Base-by-base conservation (phyloP, 2,113 vertebrate genomes). In the Colistium nudipinnis region DNA sequence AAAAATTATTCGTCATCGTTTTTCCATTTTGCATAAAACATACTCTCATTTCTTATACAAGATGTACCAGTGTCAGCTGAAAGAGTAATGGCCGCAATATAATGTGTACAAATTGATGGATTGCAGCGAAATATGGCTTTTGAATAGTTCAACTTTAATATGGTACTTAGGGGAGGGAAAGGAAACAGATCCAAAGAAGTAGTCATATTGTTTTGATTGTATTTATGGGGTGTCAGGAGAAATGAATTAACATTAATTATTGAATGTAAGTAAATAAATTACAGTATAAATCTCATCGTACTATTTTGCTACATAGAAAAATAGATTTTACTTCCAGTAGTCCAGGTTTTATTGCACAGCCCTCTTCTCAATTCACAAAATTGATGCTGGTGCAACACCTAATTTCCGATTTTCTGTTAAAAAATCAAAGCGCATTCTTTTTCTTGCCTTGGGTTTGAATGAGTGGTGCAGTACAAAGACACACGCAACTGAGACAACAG, bases 401-500 rank as follows among this genome's bases (percentile, higher is more conserved):
- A 0, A 35, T 14, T 28, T 17, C 22, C 3, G 30, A 36, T 10
- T 63, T 44, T 44, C 19, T 20, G 2, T 10, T 9, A 3, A 24
- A 47, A 22, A 4, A 24, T n/a, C n/a, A n/a, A n/a, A n/a, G n/a
- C n/a, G n/a, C n/a, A n/a, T 25, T 44, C 4, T 39, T 47, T 25
- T 20, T n/a, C 30, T 68, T 3, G 62, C 64, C 74, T 63, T 35
- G 36, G 61, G 75, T 22, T 67, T 61, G 67, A 87, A 81, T 86
- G 63, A 70, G 66, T 79, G 79, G 45, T 67, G 81, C 62, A 69
- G 69, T 74, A 80, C 59, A 84, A 62, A 82, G 71, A 77, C 85
- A 90, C 78, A 69, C 80, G 85, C 86, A 85, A 80, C 71, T 54
- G 83, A 85, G 83, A 70, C 81, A 90, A 89, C 64, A 88, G 91